Conservation (phyloP, 2,113 vertebrate genomes). For the Numenius arquata region DNA sequence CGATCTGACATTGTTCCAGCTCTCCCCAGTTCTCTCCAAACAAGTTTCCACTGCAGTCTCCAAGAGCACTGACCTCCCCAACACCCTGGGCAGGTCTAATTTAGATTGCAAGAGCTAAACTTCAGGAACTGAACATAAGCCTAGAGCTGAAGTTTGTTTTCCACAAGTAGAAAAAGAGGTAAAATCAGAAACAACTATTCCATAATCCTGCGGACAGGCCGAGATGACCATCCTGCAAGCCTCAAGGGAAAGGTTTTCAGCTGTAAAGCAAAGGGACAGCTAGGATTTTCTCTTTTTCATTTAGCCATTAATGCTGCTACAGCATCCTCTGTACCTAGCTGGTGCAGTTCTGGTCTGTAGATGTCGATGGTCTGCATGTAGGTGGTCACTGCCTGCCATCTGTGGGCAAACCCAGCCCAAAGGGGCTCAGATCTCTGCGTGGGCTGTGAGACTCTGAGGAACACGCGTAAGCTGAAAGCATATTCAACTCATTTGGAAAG, state of each 20-base stretch:
- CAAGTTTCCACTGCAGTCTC: conserved; percentile 43
- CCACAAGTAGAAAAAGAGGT: background rate
- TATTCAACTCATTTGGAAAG: rapidly evolving
- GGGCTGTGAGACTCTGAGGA: rapidly evolving
- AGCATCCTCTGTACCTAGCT: background rate
- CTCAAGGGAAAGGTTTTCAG: background rate
- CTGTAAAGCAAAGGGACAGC: background rate
- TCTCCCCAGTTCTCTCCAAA: conserved; percentile 24
- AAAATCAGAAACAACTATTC: background rate
- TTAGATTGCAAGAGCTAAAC: conserved; percentile 4
- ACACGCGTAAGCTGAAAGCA: rapidly evolving
- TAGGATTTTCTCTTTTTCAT: background rate
- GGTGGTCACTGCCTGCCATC: background rate
- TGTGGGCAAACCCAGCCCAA: background rate
- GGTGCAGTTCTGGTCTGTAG: background rate
- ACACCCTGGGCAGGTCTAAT: conserved; percentile 12
- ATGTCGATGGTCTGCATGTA: rapidly evolving
- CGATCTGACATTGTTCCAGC: conserved; percentile 40
- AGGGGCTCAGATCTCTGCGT: rapidly evolving
- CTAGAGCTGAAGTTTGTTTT: conserved; percentile 25
- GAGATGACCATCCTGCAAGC: background rate
- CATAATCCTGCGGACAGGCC: background rate
- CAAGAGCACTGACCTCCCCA: conserved; percentile 37
- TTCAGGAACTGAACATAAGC: conserved; percentile 5
- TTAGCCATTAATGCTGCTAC: background rate